Conservation (phyloP, 2,113 vertebrate species). For the Chamaetylas fuelleborni region DNA sequence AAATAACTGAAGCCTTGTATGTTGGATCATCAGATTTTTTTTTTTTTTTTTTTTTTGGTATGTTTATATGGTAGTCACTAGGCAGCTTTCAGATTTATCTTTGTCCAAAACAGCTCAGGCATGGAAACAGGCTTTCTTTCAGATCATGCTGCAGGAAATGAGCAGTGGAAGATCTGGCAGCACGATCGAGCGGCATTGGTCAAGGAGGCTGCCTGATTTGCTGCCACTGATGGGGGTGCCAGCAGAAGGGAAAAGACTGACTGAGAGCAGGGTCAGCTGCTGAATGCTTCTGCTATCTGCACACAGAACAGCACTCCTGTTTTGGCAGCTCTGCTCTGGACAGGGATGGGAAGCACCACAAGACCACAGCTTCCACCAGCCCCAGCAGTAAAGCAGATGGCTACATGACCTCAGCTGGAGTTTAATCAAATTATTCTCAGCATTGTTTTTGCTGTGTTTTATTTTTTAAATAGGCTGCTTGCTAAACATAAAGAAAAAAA, state of each 20-base stretch:
- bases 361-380: not conserved
- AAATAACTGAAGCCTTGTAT: constrained; percentile 33
- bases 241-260: not conserved
- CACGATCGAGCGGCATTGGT: rapidly evolving
- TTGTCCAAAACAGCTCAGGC: constrained; percentile 1
- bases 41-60: not conserved
- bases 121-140: constrained; percentile 5
- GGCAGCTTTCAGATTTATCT: constrained; percentile 35
- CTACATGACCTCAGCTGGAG: not conserved
- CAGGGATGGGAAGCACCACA: rapidly evolving
- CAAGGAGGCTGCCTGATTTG: not conserved
- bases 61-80: constrained; percentile 22
- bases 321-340: not conserved
- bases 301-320: not conserved
- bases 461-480: not conserved
- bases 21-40: not conserved
- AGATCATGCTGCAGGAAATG: constrained; percentile 17
- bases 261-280: not conserved
- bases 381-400: not conserved
- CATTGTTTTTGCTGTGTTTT: not conserved
- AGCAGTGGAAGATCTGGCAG: constrained; percentile 2
- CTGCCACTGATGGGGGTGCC: not conserved
- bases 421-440: not conserved
- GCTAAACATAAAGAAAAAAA: not conserved
- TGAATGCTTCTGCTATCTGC: not conserved